These are phyloP conservation scores for Lucilia cuprina DNA, from an alignment of 1,140 invertebrate genomes.

Conservation along the genomic window DNA sequence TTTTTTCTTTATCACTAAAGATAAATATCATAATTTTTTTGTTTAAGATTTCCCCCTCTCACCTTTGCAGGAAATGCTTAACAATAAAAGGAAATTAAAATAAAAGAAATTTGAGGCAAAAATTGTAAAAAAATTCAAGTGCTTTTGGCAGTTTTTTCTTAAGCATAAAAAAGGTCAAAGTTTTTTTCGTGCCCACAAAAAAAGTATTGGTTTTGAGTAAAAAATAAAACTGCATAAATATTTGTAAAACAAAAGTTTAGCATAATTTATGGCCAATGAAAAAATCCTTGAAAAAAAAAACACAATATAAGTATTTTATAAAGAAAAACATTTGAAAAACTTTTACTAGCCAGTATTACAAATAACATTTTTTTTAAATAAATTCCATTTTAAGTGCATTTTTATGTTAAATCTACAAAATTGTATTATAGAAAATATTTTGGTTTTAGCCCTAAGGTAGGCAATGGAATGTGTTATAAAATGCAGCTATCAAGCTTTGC, in stretches of 20 bases:
- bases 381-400: not conserved
- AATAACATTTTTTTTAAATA: not conserved
- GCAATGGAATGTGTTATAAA: too few species aligned
- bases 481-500: too few species aligned
- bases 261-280: not conserved
- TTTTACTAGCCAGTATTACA: too few species aligned
- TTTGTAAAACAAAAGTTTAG: not conserved
- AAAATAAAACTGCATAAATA: not conserved
- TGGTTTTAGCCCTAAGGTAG: too few species aligned
- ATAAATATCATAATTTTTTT: too few species aligned
- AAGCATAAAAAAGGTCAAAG: not conserved
- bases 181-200: not conserved
- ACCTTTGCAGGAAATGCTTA: not conserved
- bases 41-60: too few species aligned
- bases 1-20: too few species aligned
- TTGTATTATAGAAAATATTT: too few species aligned
- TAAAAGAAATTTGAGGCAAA: not conserved
- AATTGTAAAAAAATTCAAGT: not conserved
- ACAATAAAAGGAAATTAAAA: not conserved
- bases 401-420: not conserved
- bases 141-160: not conserved
- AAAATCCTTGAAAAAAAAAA: not conserved
- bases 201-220: not conserved
- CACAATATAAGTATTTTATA: not conserved
- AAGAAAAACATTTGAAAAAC: not conserved